Evolutionary conservation across 1,140 invertebrate species (phyloP).

Genomic region (Penaeus chinensis): DNA sequence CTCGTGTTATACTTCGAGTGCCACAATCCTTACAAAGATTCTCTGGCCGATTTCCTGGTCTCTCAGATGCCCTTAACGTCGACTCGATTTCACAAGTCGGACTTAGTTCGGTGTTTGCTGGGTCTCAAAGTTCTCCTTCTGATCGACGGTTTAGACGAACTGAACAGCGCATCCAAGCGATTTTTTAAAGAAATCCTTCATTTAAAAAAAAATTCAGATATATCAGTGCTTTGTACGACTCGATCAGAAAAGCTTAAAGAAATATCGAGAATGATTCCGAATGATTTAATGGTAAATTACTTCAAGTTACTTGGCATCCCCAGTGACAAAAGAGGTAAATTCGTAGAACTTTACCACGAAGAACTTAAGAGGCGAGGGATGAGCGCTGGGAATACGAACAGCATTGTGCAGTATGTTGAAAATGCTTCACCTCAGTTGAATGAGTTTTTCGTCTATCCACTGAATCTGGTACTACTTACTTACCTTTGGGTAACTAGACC

Average conservation of each 20-base stretch:
- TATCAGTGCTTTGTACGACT: constrained; percentile 33
- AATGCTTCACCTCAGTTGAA: constrained; percentile 24
- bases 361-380: constrained; percentile 2
- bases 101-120: constrained; percentile 14
- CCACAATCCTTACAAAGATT: constrained; percentile 24
- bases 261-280: not conserved
- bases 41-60: constrained; percentile 17
- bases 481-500: constrained; percentile 26
- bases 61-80: constrained; percentile 33
- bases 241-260: constrained; percentile 37
- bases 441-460: constrained; percentile 35
- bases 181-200: constrained; percentile 32
- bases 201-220: constrained; percentile 1
- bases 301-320: constrained; percentile 35
- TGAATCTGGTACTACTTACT: constrained; percentile 32
- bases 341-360: constrained; percentile 20
- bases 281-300: not conserved
- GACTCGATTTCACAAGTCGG: constrained; percentile 8
- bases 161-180: constrained; percentile 20
- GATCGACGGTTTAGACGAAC: constrained; percentile 43
- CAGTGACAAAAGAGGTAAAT: constrained; percentile 26
- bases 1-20: constrained; percentile 38
- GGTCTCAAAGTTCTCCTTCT: constrained; percentile 33
- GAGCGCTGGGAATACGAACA: not conserved
- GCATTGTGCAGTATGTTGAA: constrained; percentile 14